Evolutionary conservation across 2,888 invertebrate species (phyloP).

Genomic region (Rotaria sp.): DNA sequence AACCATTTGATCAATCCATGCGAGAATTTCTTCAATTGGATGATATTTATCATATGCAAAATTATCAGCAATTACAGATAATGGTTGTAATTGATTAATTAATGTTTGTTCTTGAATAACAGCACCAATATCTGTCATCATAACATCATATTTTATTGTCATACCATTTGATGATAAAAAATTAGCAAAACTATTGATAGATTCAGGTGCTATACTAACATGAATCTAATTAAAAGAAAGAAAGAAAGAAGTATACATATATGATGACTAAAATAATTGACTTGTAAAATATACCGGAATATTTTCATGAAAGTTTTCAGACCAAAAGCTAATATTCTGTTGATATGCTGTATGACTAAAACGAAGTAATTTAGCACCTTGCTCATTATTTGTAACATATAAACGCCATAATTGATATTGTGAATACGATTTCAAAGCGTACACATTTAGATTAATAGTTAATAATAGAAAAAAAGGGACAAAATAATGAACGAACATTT

Average conservation of each 20-base stretch:
- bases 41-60: conserved; percentile 37
- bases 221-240: neutral
- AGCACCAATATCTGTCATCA: conserved; percentile 21
- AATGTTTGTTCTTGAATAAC: conserved; percentile 19
- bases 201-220: neutral
- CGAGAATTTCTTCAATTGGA: conserved; percentile 28
- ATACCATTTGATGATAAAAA: neutral
- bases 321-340: neutral
- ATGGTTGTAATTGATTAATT: neutral
- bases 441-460: no score
- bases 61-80: neutral
- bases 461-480: no score
- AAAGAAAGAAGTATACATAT: no score
- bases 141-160: neutral
- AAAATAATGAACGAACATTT: no score
- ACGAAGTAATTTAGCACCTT: neutral
- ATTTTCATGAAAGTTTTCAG: neutral
- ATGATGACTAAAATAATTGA: no score
- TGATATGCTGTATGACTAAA: neutral
- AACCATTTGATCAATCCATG: conserved; percentile 34
- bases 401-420: neutral
- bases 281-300: neutral
- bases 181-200: neutral
- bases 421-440: neutral
- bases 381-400: neutral